Evolutionary conservation across 2,888 invertebrate species (phyloP).

Genomic region (Morpho helenor): DNA sequence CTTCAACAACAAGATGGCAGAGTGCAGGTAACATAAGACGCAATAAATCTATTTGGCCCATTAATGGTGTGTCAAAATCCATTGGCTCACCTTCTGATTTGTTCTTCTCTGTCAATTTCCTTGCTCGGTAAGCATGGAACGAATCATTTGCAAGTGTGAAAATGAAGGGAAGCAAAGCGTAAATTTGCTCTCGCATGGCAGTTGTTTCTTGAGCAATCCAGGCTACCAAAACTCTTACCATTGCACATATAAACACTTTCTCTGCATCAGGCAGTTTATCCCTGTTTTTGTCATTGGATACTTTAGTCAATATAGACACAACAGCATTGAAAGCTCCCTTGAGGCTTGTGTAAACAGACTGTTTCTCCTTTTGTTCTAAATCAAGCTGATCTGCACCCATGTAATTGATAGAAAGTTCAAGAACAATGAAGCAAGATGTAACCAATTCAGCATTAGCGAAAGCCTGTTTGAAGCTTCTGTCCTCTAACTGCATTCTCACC

Average conservation of each 20-base stretch:
- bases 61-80: slow-evolving; percentile 60
- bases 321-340: slow-evolving; percentile 94
- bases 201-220: slow-evolving; percentile 95
- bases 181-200: slow-evolving; percentile 91
- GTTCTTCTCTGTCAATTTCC: slow-evolving; percentile 83
- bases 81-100: slow-evolving; percentile 78
- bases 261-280: slow-evolving; percentile 84
- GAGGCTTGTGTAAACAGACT: slow-evolving; percentile 92
- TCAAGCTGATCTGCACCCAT: slow-evolving; percentile 90
- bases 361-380: slow-evolving; percentile 93
- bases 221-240: slow-evolving; percentile 90
- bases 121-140: slow-evolving; percentile 85
- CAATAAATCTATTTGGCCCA: slow-evolving; percentile 85
- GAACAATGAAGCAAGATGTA: slow-evolving; percentile 89
- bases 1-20: slow-evolving; percentile 95
- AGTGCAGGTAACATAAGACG: slow-evolving; percentile 92
- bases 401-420: slow-evolving; percentile 88
- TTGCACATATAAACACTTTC: slow-evolving; percentile 89
- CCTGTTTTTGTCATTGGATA: slow-evolving; percentile 86
- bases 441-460: slow-evolving; percentile 87
- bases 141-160: slow-evolving; percentile 89
- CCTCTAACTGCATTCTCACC: slow-evolving; percentile 95
- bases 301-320: slow-evolving; percentile 84
- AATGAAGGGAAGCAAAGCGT: slow-evolving; percentile 89
- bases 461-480: slow-evolving; percentile 89